Base-by-base conservation (phyloP, 30 jellyfish, hydroid and myxozoan genomes). In the Aurelia aurita complex sp. Pacific region DNA sequence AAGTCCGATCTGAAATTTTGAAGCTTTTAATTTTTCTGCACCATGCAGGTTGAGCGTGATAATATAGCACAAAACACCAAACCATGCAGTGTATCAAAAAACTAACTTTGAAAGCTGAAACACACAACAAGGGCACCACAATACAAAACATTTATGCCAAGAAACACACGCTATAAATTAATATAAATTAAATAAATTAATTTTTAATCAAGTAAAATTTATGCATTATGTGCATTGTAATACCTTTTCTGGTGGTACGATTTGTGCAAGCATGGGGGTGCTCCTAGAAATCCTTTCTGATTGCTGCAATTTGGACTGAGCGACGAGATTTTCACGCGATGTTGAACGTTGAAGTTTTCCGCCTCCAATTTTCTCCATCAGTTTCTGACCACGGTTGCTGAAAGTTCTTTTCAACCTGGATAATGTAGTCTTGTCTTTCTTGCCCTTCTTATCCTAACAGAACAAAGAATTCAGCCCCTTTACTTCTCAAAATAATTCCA, bases 301-400 rank as follows among this genome's bases (percentile, higher is more conserved):
- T 64, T 67, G 97, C 17, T 95, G 90, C 83, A 94, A 36, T 78
- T 94, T 88, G 4, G 98, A 83, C 35, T 84, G 95, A 36, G 86
- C 84, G 65, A 86, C 91, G 32, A 94, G 97, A 65, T 88, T 94
- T 55, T 94, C 98, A 67, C 98, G 91, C 35, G 98, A 94, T 19
- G 98, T 74, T 10, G 98, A 94, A 19, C 98, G 86, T 71, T 88
- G 96, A 17, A 94, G 91, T 66, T 90, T 94, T 74, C 98, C 92
- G 62, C 97, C 96, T 9, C 98, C 96, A 40, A 94, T 88, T 80
- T 94, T 94, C 73, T 94, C 98, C 98, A 94, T 94, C 74, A 94
- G 42, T 74, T 93, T 94, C 80, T 94, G 98, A 60, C 98, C 95
- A 29, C 98, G 98, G 76, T 88, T 94, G 87, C 98, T 94, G 91